Base-by-base conservation (phyloP, 2,888 invertebrate species). In the Deilephila elpenor region DNA sequence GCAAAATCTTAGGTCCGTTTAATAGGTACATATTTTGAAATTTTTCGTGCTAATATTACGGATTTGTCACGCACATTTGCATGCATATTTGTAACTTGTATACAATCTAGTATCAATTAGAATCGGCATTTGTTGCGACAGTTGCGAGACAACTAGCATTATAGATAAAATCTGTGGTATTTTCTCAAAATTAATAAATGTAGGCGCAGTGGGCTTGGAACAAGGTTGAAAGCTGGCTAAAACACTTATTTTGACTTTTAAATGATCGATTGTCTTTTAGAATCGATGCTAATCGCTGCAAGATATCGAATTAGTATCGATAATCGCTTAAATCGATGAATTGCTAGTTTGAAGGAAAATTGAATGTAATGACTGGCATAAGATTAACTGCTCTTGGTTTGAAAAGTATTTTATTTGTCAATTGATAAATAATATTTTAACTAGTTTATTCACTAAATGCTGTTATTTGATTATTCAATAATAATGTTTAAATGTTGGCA, bases 211-310 rank as follows among this genome's bases (percentile, higher is more conserved):
- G 17, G 61, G 34, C 34, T 25, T 62, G 61, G 19, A n/a, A 61
- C 61, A 29, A 34, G 61, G 61, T 62, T 29, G 34, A n/a, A 34
- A 5, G 61, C 34, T 19, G 19, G 56, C 0, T 56, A 6, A 56
- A 56, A 32, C 5, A 32, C 32, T 34, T 34, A 62, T 34, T 62
- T 62, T 34, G 61, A 34, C 61, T 62, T 62, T 62, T 32, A 61
- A 62, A 34, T 62, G 61, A 62, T 62, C 61, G 61, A 62, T n/a
- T 34, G 61, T 17, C 32, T 61, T 62, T 7, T 19, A 62, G 7
- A 7, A 6, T 14, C 14, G 32, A 32, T 61, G 25, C 29, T 60
- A 60, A 29, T 29, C 14, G 60, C 29, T 56, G 56, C 56, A 56
- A 19, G 56, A 56, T 44, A 44, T 44, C 44, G 44, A 56, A 19